Evolutionary conservation across 2,888 invertebrate species (phyloP), one percentile per base, ranked within the genome.

Genomic region (Aquatica leii): DNA sequence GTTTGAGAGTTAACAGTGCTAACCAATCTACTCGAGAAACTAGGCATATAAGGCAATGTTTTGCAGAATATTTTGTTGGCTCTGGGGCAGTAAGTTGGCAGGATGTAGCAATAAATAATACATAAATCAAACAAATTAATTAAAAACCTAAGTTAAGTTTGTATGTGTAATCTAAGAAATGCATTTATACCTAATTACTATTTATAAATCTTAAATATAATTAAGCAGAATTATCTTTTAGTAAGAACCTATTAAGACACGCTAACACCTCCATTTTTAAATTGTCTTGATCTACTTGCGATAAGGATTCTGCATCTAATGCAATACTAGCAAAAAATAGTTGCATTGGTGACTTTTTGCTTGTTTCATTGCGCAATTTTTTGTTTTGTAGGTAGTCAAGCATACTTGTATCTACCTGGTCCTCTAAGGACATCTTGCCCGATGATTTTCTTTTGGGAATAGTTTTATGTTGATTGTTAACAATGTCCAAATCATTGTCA

Each of bases 91-190:
- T 37, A 37, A 11, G 37, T 37, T 37, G 37, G 37, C 37, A 5
- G 37, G 37, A 37, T 37, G 37, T 12, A 37, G 37, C 37, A 37
- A 8, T 37, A 37, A 37, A 37, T 37, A 37, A 37, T 37, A 37
- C 12, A 37, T 37, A 37, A 37, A 37, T 37, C 37, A 37, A 37
- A 37, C 37, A 37, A 9, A 37, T 37, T 37, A n/a, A 37, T 37
- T 37, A 37, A 37, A 37, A n/a, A n/a, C n/a, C n/a, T n/a, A 9
- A 37, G 37, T 37, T 37, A 37, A 37, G 37, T 37, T 37, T 37
- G 37, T 37, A 37, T 37, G 37, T 37, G 37, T 37, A 37, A 37
- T 37, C 37, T 37, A 37, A 37, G 37, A 37, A 37, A 37, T 37
- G 37, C 37, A 37, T 37, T 37, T 37, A 37, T 37, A 37, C 37